These are phyloP conservation scores for Baronia brevicornis DNA, from an alignment of 2,888 invertebrate genomes.

Conservation along the genomic window DNA sequence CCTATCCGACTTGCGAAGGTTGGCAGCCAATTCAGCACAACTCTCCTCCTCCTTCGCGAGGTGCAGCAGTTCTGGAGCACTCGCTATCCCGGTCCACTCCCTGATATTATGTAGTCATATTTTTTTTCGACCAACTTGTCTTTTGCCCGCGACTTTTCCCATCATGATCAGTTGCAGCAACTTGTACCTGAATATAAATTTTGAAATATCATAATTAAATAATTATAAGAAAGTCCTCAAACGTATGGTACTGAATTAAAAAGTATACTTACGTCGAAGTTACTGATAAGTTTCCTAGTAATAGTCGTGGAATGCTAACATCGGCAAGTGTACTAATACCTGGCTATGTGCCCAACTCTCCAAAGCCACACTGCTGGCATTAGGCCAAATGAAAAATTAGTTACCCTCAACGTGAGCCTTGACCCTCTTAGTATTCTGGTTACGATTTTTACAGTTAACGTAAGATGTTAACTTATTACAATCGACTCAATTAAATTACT, in stretches of 20 bases:
- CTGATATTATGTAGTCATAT: no score
- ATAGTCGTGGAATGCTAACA: constrained; percentile 29
- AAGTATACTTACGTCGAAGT: constrained; percentile 3
- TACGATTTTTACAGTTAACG: constrained; percentile 18
- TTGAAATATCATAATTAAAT: neutral
- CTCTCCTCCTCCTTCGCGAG: no score
- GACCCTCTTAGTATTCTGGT: constrained; percentile 29
- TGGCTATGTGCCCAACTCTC: constrained; percentile 44
- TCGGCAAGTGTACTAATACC: constrained; percentile 41
- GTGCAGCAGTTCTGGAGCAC: no score
- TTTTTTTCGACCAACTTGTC: no score
- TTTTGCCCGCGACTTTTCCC: no score
- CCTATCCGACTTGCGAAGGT: no score
- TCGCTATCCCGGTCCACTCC: no score
- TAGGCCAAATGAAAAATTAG: constrained; percentile 47
- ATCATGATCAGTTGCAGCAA: no score
- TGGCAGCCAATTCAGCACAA: no score
- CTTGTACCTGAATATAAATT: no score
- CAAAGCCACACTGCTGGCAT: constrained; percentile 34
- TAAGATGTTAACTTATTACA: no score
- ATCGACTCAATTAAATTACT: no score
- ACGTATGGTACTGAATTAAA: neutral
- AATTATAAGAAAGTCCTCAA: neutral
- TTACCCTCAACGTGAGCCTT: constrained; percentile 35
- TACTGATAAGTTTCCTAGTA: constrained; percentile 13